phyloP scores from a whole-genome alignment of 2,113 vertebrate species.

The Anolis carolinensis region DNA sequence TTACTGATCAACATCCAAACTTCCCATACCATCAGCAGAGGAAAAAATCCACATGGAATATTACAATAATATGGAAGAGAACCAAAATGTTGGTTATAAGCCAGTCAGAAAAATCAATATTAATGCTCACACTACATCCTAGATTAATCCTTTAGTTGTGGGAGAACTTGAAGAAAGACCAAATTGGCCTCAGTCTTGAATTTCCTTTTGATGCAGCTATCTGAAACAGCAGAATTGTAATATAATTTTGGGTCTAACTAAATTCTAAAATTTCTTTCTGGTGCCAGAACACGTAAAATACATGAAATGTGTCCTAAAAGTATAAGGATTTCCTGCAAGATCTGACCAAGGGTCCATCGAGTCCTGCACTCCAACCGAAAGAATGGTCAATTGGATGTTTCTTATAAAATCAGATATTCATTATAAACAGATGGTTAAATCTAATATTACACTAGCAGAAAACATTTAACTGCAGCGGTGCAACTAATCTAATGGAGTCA shows the following conservation, averaged over 20 bases:
- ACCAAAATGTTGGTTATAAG: conserved; percentile 53
- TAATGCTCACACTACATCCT: conserved; percentile 11
- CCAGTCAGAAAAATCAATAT: conserved; percentile 54
- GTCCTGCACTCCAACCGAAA: neutral
- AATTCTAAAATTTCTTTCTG: conserved; percentile 29
- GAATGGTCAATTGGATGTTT: neutral
- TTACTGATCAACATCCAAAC: conserved; percentile 57
- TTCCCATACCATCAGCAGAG: conserved; percentile 43
- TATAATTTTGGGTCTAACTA: conserved; percentile 46
- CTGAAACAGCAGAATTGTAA: conserved; percentile 44
- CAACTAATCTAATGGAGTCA: too few relatives aligned
- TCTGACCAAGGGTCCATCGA: neutral
- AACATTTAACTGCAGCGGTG: too few relatives aligned
- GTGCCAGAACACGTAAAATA: conserved; percentile 25
- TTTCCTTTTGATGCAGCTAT: conserved; percentile 55
- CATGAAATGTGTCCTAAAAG: neutral
- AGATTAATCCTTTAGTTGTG: conserved; percentile 16
- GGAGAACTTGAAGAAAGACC: conserved; percentile 42
- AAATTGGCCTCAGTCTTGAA: conserved; percentile 30
- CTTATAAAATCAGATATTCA: neutral
- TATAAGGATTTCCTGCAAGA: neutral
- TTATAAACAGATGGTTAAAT: too few relatives aligned
- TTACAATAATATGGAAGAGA: conserved; percentile 56
- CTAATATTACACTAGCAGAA: too few relatives aligned
- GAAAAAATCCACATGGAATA: conserved; percentile 39